Base-by-base conservation (phyloP, 2,797 vertebrate genomes). In the Glossophaga mutica region DNA sequence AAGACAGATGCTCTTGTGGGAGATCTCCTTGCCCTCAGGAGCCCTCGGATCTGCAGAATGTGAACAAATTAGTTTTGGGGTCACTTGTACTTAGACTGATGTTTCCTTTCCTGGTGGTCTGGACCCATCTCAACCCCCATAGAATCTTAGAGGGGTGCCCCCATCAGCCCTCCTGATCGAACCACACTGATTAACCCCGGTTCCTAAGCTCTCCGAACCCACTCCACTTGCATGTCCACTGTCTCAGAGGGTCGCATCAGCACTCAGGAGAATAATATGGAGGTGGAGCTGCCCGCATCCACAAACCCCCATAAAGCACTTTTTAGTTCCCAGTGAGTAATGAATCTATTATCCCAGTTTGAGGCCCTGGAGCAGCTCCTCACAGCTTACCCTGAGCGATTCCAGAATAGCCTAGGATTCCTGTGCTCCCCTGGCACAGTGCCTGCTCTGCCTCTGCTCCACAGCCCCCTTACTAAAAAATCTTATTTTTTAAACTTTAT, bases 211-310 rank as follows among this genome's bases (percentile, higher is more conserved):
- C 52, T 97, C 5, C 98, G 98, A 52, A 96, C 98, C 71, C 98
- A 94, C 5, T 98, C 98, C 73, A 96, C 81, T 73, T 98, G 98
- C 52, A 98, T 98, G 98, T 98, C 98, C 59, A 81, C 98, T 48
- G 96, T 98, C 78, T 14, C 98, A 37, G 98, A 98, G 95, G 78
- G 96, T 21, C 97, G 67, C 9, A 82, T 96, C 39, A 37, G 8
- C 70, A 50, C 95, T 93, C 96, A 97, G 50, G 98, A 98, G 55
- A 98, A 98, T 52, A 97, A 98, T n/a, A 98, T 98, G 98, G 94
- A 97, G 15, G 95, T 98, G 77, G 98, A 98, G 90, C 79, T 97
- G 7, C 77, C 98, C 34, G 8, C 68, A 57, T 81, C 98, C 74
- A 19, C 94, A 14, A 97, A 97, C 93, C 24, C 92, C 29, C 97